Evolutionary conservation across 1,140 invertebrate species (phyloP).

Genomic region (Pissodes strobi): DNA sequence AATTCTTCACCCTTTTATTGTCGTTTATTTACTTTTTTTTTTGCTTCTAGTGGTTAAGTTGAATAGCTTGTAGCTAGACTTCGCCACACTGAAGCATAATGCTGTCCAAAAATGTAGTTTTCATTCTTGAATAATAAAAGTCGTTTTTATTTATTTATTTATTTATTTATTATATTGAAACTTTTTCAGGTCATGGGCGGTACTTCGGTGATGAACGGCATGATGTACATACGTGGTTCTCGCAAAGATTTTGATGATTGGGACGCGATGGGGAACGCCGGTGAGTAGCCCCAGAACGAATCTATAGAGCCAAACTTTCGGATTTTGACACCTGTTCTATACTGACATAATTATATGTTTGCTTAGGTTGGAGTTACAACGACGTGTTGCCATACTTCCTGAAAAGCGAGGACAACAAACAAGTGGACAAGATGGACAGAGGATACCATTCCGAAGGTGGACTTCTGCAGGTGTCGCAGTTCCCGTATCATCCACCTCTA

Average conservation of each 20-base stretch:
- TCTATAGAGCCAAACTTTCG: no score
- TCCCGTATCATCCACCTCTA: constrained; percentile 83
- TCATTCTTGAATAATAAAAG: no score
- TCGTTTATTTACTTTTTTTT: no score
- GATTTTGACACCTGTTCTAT: no score
- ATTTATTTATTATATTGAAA: no score
- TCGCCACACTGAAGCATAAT: no score
- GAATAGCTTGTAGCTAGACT: no score
- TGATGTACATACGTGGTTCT: constrained; percentile 95
- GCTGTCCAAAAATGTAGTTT: no score
- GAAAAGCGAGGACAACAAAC: constrained; percentile 83
- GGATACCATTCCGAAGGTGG: constrained; percentile 80
- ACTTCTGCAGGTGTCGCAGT: constrained; percentile 77
- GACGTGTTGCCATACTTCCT: constrained; percentile 87
- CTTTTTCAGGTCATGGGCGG: constrained; percentile 75
- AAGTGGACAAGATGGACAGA: constrained; percentile 73
- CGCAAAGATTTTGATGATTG: constrained; percentile 89
- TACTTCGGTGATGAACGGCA: constrained; percentile 93
- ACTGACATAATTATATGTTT: no score
- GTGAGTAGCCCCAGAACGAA: constrained; percentile 55
- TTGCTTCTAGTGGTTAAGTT: no score
- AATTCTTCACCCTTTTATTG: no score
- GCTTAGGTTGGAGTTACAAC: constrained; percentile 77
- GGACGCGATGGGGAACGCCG: constrained; percentile 81
- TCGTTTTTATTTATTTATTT: no score